Evolutionary conservation across 2,797 vertebrate genomes (phyloP), one percentile per base, ranked within the genome.

Genomic region (Pagetopsis macropterus): DNA sequence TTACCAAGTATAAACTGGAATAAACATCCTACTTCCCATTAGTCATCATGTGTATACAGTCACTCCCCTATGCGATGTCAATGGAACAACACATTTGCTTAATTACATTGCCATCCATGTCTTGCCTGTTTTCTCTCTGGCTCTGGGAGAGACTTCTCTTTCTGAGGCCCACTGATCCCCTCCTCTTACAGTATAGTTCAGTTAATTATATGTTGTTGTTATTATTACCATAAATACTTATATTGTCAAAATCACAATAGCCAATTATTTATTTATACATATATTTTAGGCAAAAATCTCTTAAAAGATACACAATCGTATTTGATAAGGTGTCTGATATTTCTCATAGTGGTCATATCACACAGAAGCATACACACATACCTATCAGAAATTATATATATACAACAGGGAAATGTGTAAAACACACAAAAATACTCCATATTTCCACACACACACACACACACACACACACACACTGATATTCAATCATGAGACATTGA

Each of bases 401-500:
- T 49, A 54, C 19, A 55, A 17, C 11, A 2, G 16, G 50, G 16
- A 5, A 69, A 70, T 66, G 45, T 55, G 23, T 63, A 54, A 58
- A 76, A 71, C 3, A 2, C 23, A 68, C 65, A 64, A 78, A 80
- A 76, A 61, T 72, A 56, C 40, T 69, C 11, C 52, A 70, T 84
- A 76, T 81, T 27, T 21, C 21, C 23, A 3, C 23, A 27, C 23
- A 3, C 23, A 23, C 23, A 3, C 23, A 27, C 23, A 27, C 23
- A 3, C 23, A 23, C 23, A 71, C 55, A 65, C 7, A 78, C 74
- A 82, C 51, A 62, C 7, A 78, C 72, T 82, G 48, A 62, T 72
- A 84, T 81, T 75, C 84, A 82, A 76, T 84, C 68, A 41, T 27
- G 46, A 63, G 31, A 50, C 83, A 87, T 88, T 88, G 88, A 88